Evolutionary conservation across 1,140 invertebrate species (phyloP).

Genomic region (Trichomalopsis sarcophagae): DNA sequence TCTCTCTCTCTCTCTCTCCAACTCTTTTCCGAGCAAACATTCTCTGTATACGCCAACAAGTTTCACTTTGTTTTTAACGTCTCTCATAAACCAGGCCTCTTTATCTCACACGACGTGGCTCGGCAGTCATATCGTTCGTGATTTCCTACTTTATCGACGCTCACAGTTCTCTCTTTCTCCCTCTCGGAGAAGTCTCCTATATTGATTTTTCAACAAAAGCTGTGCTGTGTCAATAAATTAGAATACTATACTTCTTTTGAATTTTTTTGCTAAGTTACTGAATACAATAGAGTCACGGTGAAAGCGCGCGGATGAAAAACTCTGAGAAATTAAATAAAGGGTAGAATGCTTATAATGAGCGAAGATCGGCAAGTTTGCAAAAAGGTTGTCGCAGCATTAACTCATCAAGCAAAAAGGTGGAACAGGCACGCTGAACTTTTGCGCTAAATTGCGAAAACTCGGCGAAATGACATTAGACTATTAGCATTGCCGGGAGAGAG

Average conservation of each 20-base stretch:
- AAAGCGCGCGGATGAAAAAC: neutral
- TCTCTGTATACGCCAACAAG: neutral
- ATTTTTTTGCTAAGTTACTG: neutral
- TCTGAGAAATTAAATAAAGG: constrained; percentile 23
- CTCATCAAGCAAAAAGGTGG: constrained; percentile 38
- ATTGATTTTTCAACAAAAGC: neutral
- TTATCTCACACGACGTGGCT: neutral
- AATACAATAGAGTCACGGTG: neutral
- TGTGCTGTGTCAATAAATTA: constrained; percentile 7
- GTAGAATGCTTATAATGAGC: constrained; percentile 40
- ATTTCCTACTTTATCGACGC: constrained; percentile 18
- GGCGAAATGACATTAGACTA: neutral
- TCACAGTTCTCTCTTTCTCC: neutral
- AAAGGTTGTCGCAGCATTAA: constrained; percentile 52
- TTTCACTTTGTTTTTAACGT: neutral
- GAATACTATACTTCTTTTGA: neutral
- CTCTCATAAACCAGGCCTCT: neutral
- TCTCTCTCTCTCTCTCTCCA: neutral
- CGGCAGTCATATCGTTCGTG: neutral
- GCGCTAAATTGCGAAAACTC: neutral
- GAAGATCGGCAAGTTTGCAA: constrained; percentile 53
- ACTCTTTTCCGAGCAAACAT: neutral
- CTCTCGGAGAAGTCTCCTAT: neutral
- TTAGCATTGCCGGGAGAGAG: neutral
- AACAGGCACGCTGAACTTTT: neutral